Evolutionary conservation across 2,888 invertebrate species (phyloP).

Genomic region (Brenthis daphne): DNA sequence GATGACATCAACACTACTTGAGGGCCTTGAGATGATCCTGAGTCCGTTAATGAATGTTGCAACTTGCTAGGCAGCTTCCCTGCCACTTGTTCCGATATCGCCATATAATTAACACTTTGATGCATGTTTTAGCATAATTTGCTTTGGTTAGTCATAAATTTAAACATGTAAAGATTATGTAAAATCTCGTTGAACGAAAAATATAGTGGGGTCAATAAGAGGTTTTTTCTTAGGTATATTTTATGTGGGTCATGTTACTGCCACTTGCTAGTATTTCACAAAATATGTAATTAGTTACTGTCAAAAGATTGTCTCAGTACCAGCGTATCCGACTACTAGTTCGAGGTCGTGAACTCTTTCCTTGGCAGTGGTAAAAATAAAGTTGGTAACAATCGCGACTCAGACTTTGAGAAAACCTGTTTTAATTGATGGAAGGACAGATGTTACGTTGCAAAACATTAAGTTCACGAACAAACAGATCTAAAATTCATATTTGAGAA

Average conservation of each 20-base stretch:
- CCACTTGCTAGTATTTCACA: too few species aligned
- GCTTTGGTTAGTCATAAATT: background rate
- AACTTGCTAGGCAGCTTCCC: conserved; percentile 11
- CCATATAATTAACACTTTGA: conserved; percentile 1
- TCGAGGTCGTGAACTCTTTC: too few species aligned
- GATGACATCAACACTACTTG: conserved; percentile 52
- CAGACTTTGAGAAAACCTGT: too few species aligned
- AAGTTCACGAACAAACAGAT: too few species aligned
- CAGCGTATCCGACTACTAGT: too few species aligned
- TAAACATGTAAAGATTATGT: background rate
- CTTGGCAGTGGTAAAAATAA: too few species aligned
- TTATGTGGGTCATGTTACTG: conserved; percentile 1
- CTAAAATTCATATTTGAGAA: too few species aligned
- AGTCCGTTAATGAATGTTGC: conserved; percentile 6
- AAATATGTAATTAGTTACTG: too few species aligned
- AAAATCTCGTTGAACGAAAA: background rate
- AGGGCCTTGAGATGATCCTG: conserved; percentile 19
- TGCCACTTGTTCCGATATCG: conserved; percentile 15
- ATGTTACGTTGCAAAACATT: too few species aligned
- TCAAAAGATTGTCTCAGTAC: too few species aligned
- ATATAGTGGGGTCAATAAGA: conserved; percentile 6
- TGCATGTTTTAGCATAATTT: conserved; percentile 13
- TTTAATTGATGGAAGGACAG: too few species aligned
- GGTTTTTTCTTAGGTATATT: background rate
- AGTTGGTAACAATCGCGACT: too few species aligned